These are phyloP conservation scores for Nemotelus nigrinus DNA, from an alignment of 2,888 invertebrate genomes.

Conservation along the genomic window DNA sequence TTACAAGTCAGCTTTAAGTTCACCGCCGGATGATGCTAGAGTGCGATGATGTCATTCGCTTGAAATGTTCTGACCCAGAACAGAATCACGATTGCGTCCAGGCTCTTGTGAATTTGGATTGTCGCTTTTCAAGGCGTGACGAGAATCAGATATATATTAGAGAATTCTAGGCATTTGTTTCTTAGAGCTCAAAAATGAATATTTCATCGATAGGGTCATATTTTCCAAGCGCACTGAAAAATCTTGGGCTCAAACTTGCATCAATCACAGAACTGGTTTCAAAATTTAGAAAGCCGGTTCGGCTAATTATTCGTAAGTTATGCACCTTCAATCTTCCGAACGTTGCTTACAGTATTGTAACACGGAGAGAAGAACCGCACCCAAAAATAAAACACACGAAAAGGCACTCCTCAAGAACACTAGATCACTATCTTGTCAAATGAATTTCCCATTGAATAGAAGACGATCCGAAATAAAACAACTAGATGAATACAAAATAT, in stretches of 20 bases:
- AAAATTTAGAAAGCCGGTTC: background rate
- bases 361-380: slow-evolving; percentile 11
- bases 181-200: too few species aligned
- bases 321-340: too few species aligned
- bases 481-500: slow-evolving; percentile 19
- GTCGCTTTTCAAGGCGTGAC: too few species aligned
- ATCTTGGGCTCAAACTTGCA: background rate
- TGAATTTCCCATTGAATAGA: background rate
- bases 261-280: background rate
- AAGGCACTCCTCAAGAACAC: too few species aligned
- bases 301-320: too few species aligned
- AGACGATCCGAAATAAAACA: background rate
- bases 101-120: background rate
- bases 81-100: background rate
- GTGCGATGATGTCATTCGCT: slow-evolving; percentile 37
- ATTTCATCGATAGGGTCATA: too few species aligned
- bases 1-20: background rate
- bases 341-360: too few species aligned
- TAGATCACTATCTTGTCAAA: too few species aligned
- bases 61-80: slow-evolving; percentile 19
- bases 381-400: background rate
- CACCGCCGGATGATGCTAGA: slow-evolving; percentile 17
- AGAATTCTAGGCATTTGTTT: too few species aligned
- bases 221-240: too few species aligned
- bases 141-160: too few species aligned